Base-by-base conservation (phyloP, 2,797 vertebrate species). In the Etheostoma perlongum region DNA sequence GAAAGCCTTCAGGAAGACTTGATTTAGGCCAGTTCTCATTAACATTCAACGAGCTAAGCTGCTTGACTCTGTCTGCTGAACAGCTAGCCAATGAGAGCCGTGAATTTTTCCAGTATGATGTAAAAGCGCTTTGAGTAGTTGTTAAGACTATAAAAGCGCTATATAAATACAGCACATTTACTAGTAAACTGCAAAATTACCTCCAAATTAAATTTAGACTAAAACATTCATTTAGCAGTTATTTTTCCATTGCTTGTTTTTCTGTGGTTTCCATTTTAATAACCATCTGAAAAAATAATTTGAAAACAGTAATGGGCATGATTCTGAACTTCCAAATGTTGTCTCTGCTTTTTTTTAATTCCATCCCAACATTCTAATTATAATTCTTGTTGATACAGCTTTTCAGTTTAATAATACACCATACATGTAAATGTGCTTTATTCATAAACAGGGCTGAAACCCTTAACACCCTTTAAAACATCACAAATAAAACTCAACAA, bases 401-500 rank as follows among this genome's bases (percentile, higher is more conserved):
- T 47, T 55, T 44, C 11, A n/a, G 2, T 36, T 53, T 64, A 21
- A 14, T 23, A 68, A 14, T 51, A 33, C 61, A 55, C 18, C 15
- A 25, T 27, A 27, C 8, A 23, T 51, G 6, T 12, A 33, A 51
- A 47, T 4, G 1, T n/a, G 2, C 11, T 27, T 10, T 33, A 40
- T 46, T 51, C 40, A 33, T 19, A 19, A 47, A 27, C 21, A 51
- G 21, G 4, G 2, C 18, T 4, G 4, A 13, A 36, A 14, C 18
- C 2, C 16, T 46, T 64, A 40, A 55, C 55, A 49, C 11, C 30
- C 5, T 11, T 55, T 21, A 47, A 48, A 65, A 25, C 8, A 33
- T 13, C 9, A 40, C 8, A 33, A 36, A 66, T 64, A 14, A 10
- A 59, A 51, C 42, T 61, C 71, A 48, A 68, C 18, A 61, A 74